A percentile compares a stretch with the other conserved stretches of the same genome.
phyloP scores from a whole-genome alignment of 2,888 invertebrate genomes.

The Chymomyza procnemis region DNA sequence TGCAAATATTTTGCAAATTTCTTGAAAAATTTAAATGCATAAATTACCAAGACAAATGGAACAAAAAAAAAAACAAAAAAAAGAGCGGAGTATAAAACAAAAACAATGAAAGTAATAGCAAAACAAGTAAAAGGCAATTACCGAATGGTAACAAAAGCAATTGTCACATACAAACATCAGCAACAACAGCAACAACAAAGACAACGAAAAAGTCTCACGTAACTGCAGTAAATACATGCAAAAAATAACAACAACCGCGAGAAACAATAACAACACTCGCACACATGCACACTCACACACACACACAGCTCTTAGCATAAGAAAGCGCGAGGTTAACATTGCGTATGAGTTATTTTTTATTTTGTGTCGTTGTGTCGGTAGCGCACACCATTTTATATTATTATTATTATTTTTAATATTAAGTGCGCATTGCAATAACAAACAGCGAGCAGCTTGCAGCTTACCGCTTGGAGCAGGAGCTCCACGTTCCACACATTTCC shows the following conservation, averaged over 20 bases:
- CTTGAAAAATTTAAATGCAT: constrained; percentile 64
- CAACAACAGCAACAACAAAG: background rate
- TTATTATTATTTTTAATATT: background rate
- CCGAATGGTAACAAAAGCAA: background rate
- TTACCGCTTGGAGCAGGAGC: background rate
- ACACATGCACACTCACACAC: background rate
- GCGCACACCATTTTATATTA: background rate
- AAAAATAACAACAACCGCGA: constrained; percentile 19
- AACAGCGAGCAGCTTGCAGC: background rate
- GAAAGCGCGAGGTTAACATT: constrained; percentile 59
- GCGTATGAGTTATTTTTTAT: constrained; percentile 66
- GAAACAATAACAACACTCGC: constrained; percentile 27
- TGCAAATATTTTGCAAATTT: constrained; percentile 55
- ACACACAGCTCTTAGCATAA: constrained; percentile 5
- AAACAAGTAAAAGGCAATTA: constrained; percentile 7
- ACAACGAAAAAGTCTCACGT: constrained; percentile 46
- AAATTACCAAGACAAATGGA: constrained; percentile 55
- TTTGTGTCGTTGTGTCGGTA: background rate
- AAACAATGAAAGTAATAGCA: constrained; percentile 51
- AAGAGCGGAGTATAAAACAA: too few relatives aligned
- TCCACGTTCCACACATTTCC: background rate
- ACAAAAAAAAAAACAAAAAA: too few relatives aligned
- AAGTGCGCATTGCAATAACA: background rate
- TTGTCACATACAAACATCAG: background rate
- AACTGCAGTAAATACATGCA: constrained; percentile 63